Conservation (phyloP, 2,888 invertebrate genomes). For the Nudaria mundana region DNA sequence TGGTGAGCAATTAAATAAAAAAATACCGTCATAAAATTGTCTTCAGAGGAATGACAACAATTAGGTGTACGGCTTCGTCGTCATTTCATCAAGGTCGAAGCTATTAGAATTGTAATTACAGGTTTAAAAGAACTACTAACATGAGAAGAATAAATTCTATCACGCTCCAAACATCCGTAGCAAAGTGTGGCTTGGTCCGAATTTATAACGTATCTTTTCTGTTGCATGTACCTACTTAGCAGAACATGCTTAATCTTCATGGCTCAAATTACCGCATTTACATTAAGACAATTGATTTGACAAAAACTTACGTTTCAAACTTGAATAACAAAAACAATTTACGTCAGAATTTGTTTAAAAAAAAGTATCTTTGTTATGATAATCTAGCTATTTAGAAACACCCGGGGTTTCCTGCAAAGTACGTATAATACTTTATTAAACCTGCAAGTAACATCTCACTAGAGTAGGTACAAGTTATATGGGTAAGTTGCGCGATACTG, state of each 20-base stretch:
- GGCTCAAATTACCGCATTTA: conserved; percentile 17
- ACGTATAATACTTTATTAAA: too few relatives aligned
- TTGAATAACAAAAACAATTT: conserved; percentile 16
- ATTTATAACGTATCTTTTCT: conserved; percentile 1
- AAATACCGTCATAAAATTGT: background rate
- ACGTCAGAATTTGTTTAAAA: conserved; percentile 14
- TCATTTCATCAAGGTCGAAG: conserved; percentile 1
- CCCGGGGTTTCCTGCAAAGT: too few relatives aligned
- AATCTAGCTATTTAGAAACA: too few relatives aligned
- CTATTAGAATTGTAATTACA: conserved; percentile 4
- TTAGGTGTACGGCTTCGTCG: conserved; percentile 2
- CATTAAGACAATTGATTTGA: conserved; percentile 26
- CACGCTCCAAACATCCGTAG: background rate
- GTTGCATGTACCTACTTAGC: conserved; percentile 11
- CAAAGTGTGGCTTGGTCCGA: too few relatives aligned
- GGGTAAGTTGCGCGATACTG: too few relatives aligned
- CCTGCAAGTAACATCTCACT: too few relatives aligned
- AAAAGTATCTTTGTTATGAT: too few relatives aligned
- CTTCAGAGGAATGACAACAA: background rate
- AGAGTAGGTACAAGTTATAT: too few relatives aligned
- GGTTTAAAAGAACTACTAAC: background rate
- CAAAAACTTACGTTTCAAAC: conserved; percentile 25
- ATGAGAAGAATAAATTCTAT: conserved; percentile 3
- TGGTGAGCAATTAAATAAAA: background rate
- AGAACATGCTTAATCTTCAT: conserved; percentile 14